Conservation (phyloP, 2,797 vertebrate species). For the Amniataba percoides region DNA sequence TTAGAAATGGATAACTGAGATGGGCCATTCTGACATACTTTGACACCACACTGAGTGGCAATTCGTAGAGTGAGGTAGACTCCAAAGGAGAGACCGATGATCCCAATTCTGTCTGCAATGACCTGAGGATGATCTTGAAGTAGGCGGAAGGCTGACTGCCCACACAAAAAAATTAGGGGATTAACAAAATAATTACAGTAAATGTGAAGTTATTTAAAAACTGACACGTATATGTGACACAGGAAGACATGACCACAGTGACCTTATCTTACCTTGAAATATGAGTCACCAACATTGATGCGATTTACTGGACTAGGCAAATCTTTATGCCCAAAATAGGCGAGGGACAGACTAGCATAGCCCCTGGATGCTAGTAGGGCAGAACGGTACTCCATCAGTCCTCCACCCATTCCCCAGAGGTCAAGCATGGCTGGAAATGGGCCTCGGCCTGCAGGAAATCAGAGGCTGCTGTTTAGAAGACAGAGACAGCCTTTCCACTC, state of each 20-base stretch:
- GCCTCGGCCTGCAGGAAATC: conserved; percentile 82
- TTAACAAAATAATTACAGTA: background rate
- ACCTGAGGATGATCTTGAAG: conserved; percentile 75
- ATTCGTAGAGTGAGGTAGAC: conserved; percentile 66
- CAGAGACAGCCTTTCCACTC: fast-evolving
- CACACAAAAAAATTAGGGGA: conserved; percentile 25
- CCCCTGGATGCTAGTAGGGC: conserved; percentile 87
- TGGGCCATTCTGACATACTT: conserved; percentile 60
- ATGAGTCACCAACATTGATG: conserved; percentile 70
- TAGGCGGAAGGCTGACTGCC: conserved; percentile 74
- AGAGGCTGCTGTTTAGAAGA: conserved; percentile 1
- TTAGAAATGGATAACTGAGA: conserved; percentile 7
- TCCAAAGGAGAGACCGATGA: conserved; percentile 78
- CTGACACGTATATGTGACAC: background rate
- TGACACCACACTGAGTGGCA: conserved; percentile 46
- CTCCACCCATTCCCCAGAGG: conserved; percentile 88
- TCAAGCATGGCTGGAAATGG: conserved; percentile 89
- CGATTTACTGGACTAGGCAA: conserved; percentile 72
- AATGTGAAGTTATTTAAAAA: background rate
- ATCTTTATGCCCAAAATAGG: conserved; percentile 87
- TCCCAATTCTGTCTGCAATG: conserved; percentile 69
- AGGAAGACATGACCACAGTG: background rate
- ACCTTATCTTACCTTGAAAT: conserved; percentile 72
- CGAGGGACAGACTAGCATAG: conserved; percentile 85
- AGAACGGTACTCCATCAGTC: conserved; percentile 86